Base-by-base conservation (phyloP, 2,888 invertebrate genomes). In the Fragum fragum region DNA sequence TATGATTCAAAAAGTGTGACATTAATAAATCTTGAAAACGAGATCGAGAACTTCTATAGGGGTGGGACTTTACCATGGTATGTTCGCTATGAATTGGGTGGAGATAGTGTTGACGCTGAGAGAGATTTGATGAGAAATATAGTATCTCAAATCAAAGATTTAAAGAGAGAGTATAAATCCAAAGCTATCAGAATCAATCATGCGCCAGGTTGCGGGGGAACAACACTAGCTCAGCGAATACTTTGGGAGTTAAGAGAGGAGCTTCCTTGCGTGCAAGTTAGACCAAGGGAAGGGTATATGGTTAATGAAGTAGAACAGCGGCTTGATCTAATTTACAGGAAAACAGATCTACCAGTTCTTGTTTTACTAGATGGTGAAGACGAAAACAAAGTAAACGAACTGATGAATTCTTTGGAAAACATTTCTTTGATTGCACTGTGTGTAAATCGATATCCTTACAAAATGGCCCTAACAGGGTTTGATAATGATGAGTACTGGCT, bases 161-260 rank as follows among this genome's bases (percentile, higher is more conserved):
- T 68, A 32, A 36, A 73, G 1, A 70, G 71, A 0, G 39, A 53
- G n/a, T 82, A 57, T 71, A 87, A 73, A 73, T 59, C 83, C 6
- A 74, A 68, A 0, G 36, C 79, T 11, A 73, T 88, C 39, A 80
- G 78, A 2, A 32, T 88, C 2, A 75, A 71, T 14, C 88, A 88
- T 70, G 83, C 87, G 0, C 88, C 88, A 18, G 88, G 88, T 14
- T 76, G 85, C 14, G 88, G 88, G 23, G 88, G 88, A n/a, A 86
- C 88, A 36, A 88, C 87, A 18, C 53, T 87, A 39, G 83, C 86
- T n/a, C 88, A 88, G 63, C 57, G 83, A 63, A 75, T 86, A 28
- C 47, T 87, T 16, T 88, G 87, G 86, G 81, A 86, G 26, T 70
- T 87, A 11, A 81, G 73, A 1, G 39, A 57, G 16, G 69, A 26